Evolutionary conservation across 2,113 vertebrate species (phyloP).

Genomic region (Mobula birostris): DNA sequence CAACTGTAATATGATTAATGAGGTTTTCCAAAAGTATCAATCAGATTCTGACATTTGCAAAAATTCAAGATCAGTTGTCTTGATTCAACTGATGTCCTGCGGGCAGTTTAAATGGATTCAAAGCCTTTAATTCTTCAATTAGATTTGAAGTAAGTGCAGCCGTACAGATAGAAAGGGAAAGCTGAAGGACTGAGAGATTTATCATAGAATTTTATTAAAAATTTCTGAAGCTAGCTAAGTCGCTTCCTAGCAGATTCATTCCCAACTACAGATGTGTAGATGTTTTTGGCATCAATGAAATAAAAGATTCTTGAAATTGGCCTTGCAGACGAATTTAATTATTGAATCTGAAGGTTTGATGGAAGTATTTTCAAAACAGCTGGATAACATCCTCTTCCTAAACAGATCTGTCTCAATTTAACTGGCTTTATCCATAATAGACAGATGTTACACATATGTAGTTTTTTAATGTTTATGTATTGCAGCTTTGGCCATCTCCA

Average conservation of each 20-base stretch:
- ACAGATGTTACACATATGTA: constrained; percentile 24
- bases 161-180: background rate
- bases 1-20: constrained; percentile 15
- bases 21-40: constrained; percentile 13
- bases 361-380: constrained; percentile 22
- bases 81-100: background rate
- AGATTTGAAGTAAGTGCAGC: background rate
- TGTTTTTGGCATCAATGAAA: background rate
- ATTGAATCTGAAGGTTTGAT: constrained; percentile 1
- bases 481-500: background rate
- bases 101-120: constrained; percentile 11
- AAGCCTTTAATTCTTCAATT: constrained; percentile 20
- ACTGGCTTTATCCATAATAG: constrained; percentile 11
- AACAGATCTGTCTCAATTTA: constrained; percentile 8
- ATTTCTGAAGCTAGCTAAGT: background rate
- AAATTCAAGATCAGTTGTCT: background rate
- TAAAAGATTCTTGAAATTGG: background rate
- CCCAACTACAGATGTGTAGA: background rate
- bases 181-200: background rate
- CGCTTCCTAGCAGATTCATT: background rate
- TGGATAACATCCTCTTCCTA: constrained; percentile 30
- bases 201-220: constrained; percentile 15
- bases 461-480: background rate
- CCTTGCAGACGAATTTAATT: constrained; percentile 12
- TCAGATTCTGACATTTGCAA: constrained; percentile 2